phyloP scores from a whole-genome alignment of 2,797 vertebrate species.

The Enoplosus armatus region DNA sequence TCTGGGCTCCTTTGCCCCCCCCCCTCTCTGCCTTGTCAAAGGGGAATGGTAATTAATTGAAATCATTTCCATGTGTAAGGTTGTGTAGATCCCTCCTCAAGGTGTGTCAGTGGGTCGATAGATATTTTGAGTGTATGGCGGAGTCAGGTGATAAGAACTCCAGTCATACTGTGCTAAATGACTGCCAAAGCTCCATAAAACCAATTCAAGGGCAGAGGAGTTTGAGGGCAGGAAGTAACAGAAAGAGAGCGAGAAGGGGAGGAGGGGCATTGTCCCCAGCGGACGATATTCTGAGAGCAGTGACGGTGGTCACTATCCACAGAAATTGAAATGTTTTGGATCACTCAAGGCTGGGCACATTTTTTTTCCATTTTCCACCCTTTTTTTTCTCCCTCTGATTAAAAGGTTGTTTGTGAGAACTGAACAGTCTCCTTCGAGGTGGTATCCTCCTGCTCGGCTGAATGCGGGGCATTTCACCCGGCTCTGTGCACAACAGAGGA shows the following conservation, averaged over 20 bases:
- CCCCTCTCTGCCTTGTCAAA: conserved; percentile 69
- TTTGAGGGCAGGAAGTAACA: conserved; percentile 69
- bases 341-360: conserved; percentile 82
- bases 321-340: conserved; percentile 83
- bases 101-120: conserved; percentile 83
- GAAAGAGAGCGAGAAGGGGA: conserved; percentile 37
- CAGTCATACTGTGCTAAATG: conserved; percentile 81
- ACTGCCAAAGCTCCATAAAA: conserved; percentile 77
- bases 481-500: conserved; percentile 70
- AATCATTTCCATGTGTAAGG: conserved; percentile 85
- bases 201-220: conserved; percentile 79
- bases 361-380: conserved; percentile 71
- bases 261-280: conserved; percentile 64
- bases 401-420: conserved; percentile 82
- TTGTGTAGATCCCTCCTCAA: conserved; percentile 76
- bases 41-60: conserved; percentile 84
- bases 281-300: conserved; percentile 70
- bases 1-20: conserved; percentile 74
- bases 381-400: conserved; percentile 69
- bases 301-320: conserved; percentile 73
- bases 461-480: conserved; percentile 68
- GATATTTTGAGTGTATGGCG: conserved; percentile 81
- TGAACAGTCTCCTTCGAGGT: conserved; percentile 75
- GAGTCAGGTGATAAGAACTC: conserved; percentile 84
- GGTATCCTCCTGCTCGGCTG: conserved; percentile 74